A percentile compares a stretch with the other conserved stretches of the same genome.
These are phyloP conservation scores for Dendrocincla tyrannina DNA, from an alignment of 2,797 vertebrate species.

Conservation along the genomic window DNA sequence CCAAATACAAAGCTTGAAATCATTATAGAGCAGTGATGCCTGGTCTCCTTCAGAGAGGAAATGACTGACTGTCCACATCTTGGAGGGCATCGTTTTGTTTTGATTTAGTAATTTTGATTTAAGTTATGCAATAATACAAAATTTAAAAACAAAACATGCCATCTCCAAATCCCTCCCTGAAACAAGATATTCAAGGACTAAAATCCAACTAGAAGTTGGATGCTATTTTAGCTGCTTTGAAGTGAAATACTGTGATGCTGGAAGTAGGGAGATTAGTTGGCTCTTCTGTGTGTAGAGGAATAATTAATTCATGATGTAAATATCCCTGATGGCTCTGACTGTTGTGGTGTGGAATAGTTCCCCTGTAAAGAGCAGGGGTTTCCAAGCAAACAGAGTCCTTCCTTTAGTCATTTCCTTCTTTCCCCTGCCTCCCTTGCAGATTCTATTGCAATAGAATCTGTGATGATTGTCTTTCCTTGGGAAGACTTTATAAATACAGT, in stretches of 20 bases:
- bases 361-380: neutral
- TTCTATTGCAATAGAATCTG: neutral
- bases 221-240: neutral
- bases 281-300: neutral
- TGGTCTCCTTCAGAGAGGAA: neutral
- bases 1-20: neutral
- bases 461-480: neutral
- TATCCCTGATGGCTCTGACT: neutral
- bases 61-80: neutral
- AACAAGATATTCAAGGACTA: neutral
- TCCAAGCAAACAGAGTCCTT: neutral
- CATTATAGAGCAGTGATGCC: neutral
- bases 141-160: neutral
- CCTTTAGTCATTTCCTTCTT: neutral
- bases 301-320: neutral
- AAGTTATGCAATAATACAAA: neutral
- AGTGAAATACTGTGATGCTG: neutral
- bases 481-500: neutral
- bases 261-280: neutral
- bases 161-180: fast-evolving
- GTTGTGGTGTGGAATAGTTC: neutral
- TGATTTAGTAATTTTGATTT: neutral
- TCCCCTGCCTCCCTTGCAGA: neutral
- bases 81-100: neutral
- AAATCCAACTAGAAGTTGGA: neutral